Evolutionary conservation across 2,797 vertebrate species (phyloP).

Genomic region (Sebastes nivosus): DNA sequence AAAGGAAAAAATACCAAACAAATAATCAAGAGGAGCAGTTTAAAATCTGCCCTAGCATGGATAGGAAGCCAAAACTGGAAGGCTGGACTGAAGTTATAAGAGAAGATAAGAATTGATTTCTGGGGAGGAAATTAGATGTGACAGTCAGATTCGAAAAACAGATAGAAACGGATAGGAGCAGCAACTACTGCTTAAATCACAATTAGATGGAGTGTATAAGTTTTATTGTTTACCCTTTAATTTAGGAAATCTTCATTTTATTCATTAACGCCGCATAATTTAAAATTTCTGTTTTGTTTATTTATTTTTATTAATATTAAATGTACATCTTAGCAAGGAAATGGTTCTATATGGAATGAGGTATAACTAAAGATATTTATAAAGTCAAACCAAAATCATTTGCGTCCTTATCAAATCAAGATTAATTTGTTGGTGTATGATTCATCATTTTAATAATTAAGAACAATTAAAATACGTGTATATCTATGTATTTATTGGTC

Average conservation of each 20-base stretch:
- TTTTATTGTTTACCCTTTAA: neutral
- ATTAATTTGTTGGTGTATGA: too few species aligned
- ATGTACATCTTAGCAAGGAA: too few species aligned
- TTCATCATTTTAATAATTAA: too few species aligned
- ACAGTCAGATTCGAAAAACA: neutral
- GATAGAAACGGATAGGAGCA: neutral
- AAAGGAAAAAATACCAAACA: neutral
- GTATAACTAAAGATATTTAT: too few species aligned
- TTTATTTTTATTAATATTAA: too few species aligned
- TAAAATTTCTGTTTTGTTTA: neutral
- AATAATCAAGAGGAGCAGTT: neutral
- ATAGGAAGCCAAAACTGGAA: neutral
- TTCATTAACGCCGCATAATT: neutral
- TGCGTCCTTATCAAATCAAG: too few species aligned
- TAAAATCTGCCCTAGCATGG: neutral
- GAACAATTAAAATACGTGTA: too few species aligned
- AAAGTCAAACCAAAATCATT: too few species aligned
- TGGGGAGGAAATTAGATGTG: neutral
- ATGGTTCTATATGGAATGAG: too few species aligned
- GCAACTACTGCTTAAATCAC: neutral
- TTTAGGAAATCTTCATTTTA: neutral
- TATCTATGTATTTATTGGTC: too few species aligned
- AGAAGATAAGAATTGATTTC: neutral
- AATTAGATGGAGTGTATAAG: neutral
- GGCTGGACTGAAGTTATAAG: neutral